These are phyloP conservation scores for Mionectes olivaceus DNA, from an alignment of 2,797 vertebrate species.

Conservation along the genomic window DNA sequence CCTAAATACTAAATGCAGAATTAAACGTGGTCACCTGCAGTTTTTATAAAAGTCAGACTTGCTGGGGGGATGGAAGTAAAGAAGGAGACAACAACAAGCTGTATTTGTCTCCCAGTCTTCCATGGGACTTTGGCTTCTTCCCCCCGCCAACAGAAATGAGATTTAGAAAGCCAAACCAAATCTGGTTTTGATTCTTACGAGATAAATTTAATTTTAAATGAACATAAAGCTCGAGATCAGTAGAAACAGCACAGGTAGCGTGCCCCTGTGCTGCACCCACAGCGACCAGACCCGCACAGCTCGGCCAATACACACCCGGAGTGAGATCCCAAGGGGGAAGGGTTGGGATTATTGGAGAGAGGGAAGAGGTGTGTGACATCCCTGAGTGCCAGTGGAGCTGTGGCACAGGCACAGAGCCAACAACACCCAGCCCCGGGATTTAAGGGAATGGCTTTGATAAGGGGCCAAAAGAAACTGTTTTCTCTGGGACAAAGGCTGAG, in stretches of 20 bases:
- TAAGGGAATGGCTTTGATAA: background rate
- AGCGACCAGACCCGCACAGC: rapidly evolving
- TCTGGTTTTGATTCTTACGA: constrained; percentile 6
- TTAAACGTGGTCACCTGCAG: background rate
- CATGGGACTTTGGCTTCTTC: background rate
- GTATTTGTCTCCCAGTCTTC: background rate
- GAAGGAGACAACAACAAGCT: constrained; percentile 4
- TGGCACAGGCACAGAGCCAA: background rate
- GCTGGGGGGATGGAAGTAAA: background rate
- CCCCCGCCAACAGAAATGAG: background rate
- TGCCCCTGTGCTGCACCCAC: background rate
- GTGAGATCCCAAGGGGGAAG: background rate
- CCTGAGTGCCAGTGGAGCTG: background rate
- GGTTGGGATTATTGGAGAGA: background rate
- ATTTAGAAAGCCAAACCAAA: background rate
- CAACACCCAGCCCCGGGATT: background rate
- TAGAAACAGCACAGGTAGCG: background rate
- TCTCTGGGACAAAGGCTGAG: background rate
- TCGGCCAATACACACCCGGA: background rate
- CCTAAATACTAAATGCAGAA: background rate
- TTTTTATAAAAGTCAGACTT: background rate
- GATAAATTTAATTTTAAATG: background rate
- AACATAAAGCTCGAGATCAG: background rate
- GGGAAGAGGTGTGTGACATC: background rate
- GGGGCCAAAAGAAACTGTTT: background rate